Conservation (phyloP, 2,888 invertebrate species). For the Aproaerema taeniolella region DNA sequence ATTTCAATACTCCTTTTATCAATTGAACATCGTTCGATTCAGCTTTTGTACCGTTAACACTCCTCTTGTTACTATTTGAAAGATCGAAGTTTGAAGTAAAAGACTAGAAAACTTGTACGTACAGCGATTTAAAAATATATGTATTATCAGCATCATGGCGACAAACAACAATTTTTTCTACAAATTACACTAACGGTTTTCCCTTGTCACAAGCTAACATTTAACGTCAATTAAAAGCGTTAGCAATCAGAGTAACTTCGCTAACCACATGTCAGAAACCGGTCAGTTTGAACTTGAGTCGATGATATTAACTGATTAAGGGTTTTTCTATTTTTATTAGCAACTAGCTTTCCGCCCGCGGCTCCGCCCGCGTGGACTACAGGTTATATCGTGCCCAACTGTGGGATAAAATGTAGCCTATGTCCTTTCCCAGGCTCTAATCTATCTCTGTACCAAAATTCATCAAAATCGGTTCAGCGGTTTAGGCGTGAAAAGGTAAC, state of each 20-base stretch:
- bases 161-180: slow-evolving; percentile 10
- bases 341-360: no score
- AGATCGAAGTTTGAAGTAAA: no score
- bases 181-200: slow-evolving; percentile 19
- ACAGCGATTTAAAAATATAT: no score
- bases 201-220: slow-evolving; percentile 18
- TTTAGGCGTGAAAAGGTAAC: no score
- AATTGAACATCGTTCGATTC: slow-evolving; percentile 12
- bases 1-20: slow-evolving; percentile 56
- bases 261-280: slow-evolving; percentile 23
- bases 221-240: slow-evolving; percentile 19
- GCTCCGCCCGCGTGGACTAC: no score
- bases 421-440: no score
- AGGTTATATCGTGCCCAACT: no score
- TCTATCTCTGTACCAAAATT: no score
- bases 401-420: no score
- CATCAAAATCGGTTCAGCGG: no score
- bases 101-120: not conserved
- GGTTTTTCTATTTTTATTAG: no score
- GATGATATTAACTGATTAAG: not conserved
- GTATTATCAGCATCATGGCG: not conserved
- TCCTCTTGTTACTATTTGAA: no score
- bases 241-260: slow-evolving; percentile 18
- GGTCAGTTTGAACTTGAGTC: slow-evolving; percentile 15
- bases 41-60: slow-evolving; percentile 3